Evolutionary conservation across 2,113 vertebrate genomes (phyloP).

Genomic region (Prochilodus magdalenae): DNA sequence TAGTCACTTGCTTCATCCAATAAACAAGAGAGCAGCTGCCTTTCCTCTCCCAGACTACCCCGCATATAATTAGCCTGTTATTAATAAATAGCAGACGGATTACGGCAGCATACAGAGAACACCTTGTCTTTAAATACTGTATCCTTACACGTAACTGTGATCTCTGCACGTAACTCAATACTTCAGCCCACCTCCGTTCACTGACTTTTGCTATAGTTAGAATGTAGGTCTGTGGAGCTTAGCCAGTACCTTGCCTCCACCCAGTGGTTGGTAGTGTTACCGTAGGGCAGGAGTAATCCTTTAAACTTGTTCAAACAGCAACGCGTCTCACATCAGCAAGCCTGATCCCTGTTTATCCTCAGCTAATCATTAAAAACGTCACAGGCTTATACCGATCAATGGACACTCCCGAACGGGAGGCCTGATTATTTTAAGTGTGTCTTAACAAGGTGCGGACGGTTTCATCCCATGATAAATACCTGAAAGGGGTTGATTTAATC

Average conservation of each 20-base stretch:
- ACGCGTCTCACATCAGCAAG: not conserved
- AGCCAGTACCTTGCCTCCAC: not conserved
- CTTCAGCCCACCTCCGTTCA: not conserved
- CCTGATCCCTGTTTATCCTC: constrained; percentile 29
- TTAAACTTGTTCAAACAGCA: not conserved
- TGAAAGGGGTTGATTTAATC: not conserved
- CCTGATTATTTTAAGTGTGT: constrained; percentile 57
- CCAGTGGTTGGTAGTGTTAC: constrained; percentile 2
- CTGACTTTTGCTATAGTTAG: not conserved
- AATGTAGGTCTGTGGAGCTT: not conserved
- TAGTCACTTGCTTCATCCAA: not conserved
- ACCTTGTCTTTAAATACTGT: not conserved
- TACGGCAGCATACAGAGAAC: constrained; percentile 9
- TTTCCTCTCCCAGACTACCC: not conserved
- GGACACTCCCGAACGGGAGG: constrained; percentile 58
- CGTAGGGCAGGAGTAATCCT: not conserved
- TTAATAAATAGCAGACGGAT: constrained; percentile 7
- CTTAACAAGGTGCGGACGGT: constrained; percentile 25
- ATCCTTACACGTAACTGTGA: not conserved
- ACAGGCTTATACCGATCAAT: constrained; percentile 44
- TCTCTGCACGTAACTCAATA: not conserved
- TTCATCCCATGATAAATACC: not conserved
- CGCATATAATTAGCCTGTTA: not conserved
- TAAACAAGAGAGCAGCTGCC: not conserved
- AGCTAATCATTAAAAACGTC: constrained; percentile 37